Base-by-base conservation (phyloP, 2,797 vertebrate species). In the Aldrovandia affinis region DNA sequence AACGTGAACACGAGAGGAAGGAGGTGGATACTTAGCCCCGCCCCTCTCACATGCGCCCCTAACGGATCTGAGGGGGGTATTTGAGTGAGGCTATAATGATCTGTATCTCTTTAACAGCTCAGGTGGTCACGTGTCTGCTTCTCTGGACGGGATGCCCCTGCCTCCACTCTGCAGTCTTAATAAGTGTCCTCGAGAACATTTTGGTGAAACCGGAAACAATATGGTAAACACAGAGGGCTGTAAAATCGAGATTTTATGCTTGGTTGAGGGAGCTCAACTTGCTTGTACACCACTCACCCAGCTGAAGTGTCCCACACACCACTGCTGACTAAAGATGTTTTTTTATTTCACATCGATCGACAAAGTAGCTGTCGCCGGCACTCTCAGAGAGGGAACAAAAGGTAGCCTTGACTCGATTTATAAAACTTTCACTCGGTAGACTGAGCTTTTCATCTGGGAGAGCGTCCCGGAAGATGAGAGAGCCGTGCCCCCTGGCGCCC, bases 341-440 rank as follows among this genome's bases (percentile, higher is more conserved):
- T 61, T 83, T 86, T 88, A 80, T 55, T 47, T 85, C 88, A 90
- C 89, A 89, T 88, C 75, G 52, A 91, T 88, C 81, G 88, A 92
- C 91, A 90, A 92, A 94, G 92, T 85, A 91, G 94, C 94, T 93
- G 93, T 94, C 95, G 94, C 95, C 94, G 92, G 93, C 94, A 91
- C 91, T 95, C 91, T 94, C 90, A 89, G 93, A 2, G 6, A 86
- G 84, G 89, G 94, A 96, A 95, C 95, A 96, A 95, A 73, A 96
- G 95, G 94, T 94, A 94, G 93, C 92, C 90, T 87, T 92, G 88
- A 87, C 91, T 15, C 87, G 92, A 94, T 94, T 96, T 94, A 95
- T 95, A 94, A 94, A 95, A 95, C 92, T 93, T 94, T 93, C 88
- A 94, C 95, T 92, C 89, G 88, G 42, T 89, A 93, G 93, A 92